Base-by-base conservation (phyloP, 2,888 invertebrate genomes). In the Fragum sueziense region DNA sequence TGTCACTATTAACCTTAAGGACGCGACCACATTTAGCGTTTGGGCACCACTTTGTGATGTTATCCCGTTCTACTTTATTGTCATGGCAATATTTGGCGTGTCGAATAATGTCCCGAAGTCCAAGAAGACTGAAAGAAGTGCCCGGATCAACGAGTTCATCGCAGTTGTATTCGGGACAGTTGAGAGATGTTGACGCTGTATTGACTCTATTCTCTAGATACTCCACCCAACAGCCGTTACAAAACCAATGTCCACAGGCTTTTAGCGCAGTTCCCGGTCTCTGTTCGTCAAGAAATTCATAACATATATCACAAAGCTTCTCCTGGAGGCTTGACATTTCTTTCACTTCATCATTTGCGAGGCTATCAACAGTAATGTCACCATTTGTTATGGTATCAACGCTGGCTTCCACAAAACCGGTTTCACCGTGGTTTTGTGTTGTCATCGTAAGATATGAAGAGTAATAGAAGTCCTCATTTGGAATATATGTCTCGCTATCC, bases 221-320 rank as follows among this genome's bases (percentile, higher is more conserved):
- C 17, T 85, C 83, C 52, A 29, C 57, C 88, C 88, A 88, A 65
- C 88, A 88, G 4, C 47, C 33, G 69, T 86, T 81, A 74, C 88
- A 88, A 74, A 87, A 87, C 88, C 88, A 88, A 69, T 88, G 88
- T 25, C 84, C 79, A 61, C 88, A 88, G 0, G 74, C 41, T 29
- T 80, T 74, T 0, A 88, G 62, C 14, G 85, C 77, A 22, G 86
- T 87, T 3, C 85, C 84, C 11, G 72, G 29, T 3, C 37, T 62
- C 17, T 29, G 57, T 11, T 61, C 74, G 7, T 61, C 75, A 14
- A 87, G 69, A 0, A 14, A 22, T 6, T 87, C 85, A 71, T 82
- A 87, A 74, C 88, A 88, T 22, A 88, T 84, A 57, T 73, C 76
- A 61, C 88, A 88, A 41, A 79, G 71, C 34, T 73, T 59, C 7